These are phyloP conservation scores for Tapirus terrestris DNA, from an alignment of 2,113 vertebrate genomes.

Conservation along the genomic window DNA sequence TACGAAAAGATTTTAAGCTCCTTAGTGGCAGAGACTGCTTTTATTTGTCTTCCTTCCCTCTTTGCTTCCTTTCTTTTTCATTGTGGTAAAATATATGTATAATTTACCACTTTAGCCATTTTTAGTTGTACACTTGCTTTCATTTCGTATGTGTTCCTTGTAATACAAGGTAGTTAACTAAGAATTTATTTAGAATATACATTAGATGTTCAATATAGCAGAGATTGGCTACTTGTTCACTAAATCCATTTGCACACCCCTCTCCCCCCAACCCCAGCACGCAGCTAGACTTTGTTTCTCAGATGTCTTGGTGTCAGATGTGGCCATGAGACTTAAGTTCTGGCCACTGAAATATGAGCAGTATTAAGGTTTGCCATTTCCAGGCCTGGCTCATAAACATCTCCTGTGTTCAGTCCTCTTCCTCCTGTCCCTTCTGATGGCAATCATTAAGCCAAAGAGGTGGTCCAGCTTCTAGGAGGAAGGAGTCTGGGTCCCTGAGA, in stretches of 20 bases:
- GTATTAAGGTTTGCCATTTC: not conserved
- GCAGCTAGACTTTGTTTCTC: not conserved
- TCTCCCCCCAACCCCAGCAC: not conserved
- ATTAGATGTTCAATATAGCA: not conserved
- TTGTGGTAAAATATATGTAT: not conserved
- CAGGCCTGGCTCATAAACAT: not conserved
- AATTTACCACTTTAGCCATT: not conserved
- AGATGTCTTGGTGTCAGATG: not conserved
- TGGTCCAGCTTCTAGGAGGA: not conserved
- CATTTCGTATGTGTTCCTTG: not conserved
- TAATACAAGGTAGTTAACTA: not conserved
- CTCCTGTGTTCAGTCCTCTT: not conserved
- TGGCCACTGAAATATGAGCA: not conserved
- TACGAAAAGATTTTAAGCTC: not conserved
- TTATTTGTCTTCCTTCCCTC: not conserved
- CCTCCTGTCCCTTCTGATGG: not conserved
- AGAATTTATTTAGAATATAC: not conserved
- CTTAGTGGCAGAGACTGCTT: not conserved
- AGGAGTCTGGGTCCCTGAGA: not conserved
- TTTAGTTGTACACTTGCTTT: constrained; percentile 8
- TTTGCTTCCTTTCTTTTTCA: not conserved
- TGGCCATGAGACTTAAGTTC: not conserved
- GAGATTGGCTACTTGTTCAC: not conserved
- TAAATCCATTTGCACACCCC: not conserved
- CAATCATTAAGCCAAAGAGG: not conserved